phyloP scores from a whole-genome alignment of 2,888 invertebrate species.

The Aromia moschata region DNA sequence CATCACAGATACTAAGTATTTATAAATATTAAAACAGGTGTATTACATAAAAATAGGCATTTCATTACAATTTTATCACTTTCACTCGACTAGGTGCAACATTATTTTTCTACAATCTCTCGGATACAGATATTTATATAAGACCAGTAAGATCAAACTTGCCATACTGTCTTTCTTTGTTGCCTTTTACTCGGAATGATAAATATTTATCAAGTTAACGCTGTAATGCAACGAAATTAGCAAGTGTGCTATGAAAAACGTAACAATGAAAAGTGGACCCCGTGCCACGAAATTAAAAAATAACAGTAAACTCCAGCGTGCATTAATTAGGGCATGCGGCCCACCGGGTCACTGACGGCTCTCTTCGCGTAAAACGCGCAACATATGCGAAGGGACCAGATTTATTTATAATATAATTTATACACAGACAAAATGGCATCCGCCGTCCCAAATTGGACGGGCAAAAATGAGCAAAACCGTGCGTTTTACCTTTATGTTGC shows the following conservation, averaged over 20 bases:
- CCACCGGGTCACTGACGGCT: constrained; percentile 23
- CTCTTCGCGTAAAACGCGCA: constrained; percentile 3
- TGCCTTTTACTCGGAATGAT: too few relatives aligned
- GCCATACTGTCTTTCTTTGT: too few relatives aligned
- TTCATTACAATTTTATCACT: not conserved
- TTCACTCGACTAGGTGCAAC: not conserved
- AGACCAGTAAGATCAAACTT: too few relatives aligned
- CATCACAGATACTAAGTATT: not conserved
- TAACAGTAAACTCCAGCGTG: constrained; percentile 18
- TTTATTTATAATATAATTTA: constrained; percentile 42
- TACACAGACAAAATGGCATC: constrained; percentile 52
- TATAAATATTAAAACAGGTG: not conserved
- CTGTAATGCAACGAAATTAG: too few relatives aligned
- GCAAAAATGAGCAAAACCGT: constrained; percentile 20
- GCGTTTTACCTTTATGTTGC: constrained; percentile 46
- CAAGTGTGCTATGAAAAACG: too few relatives aligned
- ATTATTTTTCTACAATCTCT: not conserved
- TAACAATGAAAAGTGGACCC: too few relatives aligned
- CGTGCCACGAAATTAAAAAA: not conserved
- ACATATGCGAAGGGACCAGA: constrained; percentile 30
- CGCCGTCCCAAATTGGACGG: constrained; percentile 33
- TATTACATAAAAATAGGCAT: not conserved
- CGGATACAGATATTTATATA: not conserved
- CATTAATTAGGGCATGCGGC: constrained; percentile 35
- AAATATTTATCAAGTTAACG: too few relatives aligned